Percentiles rank a stretch among this genome's conserved stretches.
Evolutionary conservation across 2,797 vertebrate genomes (phyloP).

Genomic region (Chanos chanos): DNA sequence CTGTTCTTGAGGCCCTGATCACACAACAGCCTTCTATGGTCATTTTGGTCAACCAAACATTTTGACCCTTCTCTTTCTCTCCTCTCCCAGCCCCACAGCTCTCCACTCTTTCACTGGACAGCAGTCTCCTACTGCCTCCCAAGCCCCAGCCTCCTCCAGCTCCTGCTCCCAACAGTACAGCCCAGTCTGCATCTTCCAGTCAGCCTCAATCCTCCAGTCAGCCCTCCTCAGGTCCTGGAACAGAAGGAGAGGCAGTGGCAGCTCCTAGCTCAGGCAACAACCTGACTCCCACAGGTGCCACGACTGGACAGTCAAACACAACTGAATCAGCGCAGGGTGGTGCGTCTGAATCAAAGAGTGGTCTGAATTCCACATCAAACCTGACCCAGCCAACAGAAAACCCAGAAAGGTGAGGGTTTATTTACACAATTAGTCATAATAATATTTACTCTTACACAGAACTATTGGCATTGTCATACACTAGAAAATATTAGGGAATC

Average conservation of each 20-base stretch:
- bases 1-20: too few relatives aligned
- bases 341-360: slow-evolving; percentile 67
- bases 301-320: slow-evolving; percentile 66
- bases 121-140: slow-evolving; percentile 84
- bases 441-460: neutral
- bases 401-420: slow-evolving; percentile 61
- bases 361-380: slow-evolving; percentile 62
- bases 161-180: slow-evolving; percentile 49
- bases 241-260: slow-evolving; percentile 12
- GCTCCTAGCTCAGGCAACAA: slow-evolving; percentile 59
- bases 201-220: slow-evolving; percentile 44
- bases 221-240: slow-evolving; percentile 58
- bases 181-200: slow-evolving; percentile 52
- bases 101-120: slow-evolving; percentile 84
- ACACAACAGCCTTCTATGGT: too few relatives aligned
- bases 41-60: too few relatives aligned
- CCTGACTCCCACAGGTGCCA: slow-evolving; percentile 60
- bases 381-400: slow-evolving; percentile 63
- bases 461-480: neutral
- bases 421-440: neutral
- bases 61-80: too few relatives aligned
- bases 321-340: slow-evolving; percentile 68
- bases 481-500: too few relatives aligned
- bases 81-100: slow-evolving; percentile 84
- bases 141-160: slow-evolving; percentile 72